Evolutionary conservation across 1,140 invertebrate species (phyloP).

Genomic region (Drosophila dunni): DNA sequence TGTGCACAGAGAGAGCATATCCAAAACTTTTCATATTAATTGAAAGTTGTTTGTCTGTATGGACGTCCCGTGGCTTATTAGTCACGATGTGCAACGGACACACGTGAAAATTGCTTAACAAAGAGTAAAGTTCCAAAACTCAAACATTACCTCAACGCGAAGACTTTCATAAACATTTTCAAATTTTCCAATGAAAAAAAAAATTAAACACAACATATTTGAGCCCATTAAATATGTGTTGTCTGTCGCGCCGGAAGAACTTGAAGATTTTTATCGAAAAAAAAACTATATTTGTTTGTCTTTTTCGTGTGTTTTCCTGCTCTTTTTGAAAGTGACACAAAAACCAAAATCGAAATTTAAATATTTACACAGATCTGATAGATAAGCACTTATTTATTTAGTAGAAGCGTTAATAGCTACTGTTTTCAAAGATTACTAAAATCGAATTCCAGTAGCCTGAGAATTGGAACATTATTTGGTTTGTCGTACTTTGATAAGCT

Average conservation of each 20-base stretch:
- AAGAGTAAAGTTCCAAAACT: slow-evolving; percentile 37
- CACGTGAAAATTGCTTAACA: slow-evolving; percentile 61
- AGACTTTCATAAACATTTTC: background rate
- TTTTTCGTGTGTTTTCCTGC: slow-evolving; percentile 37
- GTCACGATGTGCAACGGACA: slow-evolving; percentile 68
- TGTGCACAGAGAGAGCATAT: slow-evolving; percentile 1
- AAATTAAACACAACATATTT: background rate
- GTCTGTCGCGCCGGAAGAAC: slow-evolving; percentile 60
- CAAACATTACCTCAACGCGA: slow-evolving; percentile 9
- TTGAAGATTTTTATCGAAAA: slow-evolving; percentile 59
- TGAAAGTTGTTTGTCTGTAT: slow-evolving; percentile 63
- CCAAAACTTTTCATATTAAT: slow-evolving; percentile 66
- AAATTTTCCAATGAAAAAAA: slow-evolving; percentile 17
- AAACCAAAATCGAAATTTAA: slow-evolving; percentile 58
- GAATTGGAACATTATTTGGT: slow-evolving; percentile 28
- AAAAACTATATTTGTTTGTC: slow-evolving; percentile 54
- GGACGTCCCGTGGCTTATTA: slow-evolving; percentile 74
- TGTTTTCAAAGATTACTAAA: slow-evolving; percentile 66
- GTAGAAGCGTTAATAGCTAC: slow-evolving; percentile 65
- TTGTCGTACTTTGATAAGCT: slow-evolving; percentile 35
- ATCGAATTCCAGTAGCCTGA: slow-evolving; percentile 72
- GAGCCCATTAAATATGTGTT: slow-evolving; percentile 55
- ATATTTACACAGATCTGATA: slow-evolving; percentile 69
- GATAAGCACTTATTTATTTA: slow-evolving; percentile 66
- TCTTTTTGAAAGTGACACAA: slow-evolving; percentile 48